phyloP scores from a whole-genome alignment of 2,113 vertebrate species.

The Cavia aperea region DNA sequence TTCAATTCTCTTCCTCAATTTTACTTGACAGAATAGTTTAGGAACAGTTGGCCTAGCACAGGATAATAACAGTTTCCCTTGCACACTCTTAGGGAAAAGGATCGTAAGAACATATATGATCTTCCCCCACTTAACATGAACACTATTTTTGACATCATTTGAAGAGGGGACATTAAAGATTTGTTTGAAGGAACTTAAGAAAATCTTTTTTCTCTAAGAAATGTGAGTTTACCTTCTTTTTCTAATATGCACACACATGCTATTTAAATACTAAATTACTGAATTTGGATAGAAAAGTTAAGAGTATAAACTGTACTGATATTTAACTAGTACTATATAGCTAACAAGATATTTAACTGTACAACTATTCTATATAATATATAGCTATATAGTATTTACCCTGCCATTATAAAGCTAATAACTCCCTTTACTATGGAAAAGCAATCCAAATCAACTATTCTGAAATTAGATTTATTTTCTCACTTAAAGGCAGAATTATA shows the following conservation, averaged over 20 bases:
- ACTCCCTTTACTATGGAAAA: constrained; percentile 41
- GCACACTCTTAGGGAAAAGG: neutral
- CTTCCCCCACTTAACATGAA: neutral
- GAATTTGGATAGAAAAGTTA: constrained; percentile 24
- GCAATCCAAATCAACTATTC: neutral
- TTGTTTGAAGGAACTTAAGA: constrained; percentile 38
- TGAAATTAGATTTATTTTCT: constrained; percentile 36
- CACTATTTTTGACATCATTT: neutral
- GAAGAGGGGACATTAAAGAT: neutral
- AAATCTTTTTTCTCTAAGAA: neutral
- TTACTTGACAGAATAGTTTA: constrained; percentile 8
- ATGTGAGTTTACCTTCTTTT: neutral
- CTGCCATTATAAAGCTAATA: neutral
- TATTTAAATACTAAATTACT: neutral
- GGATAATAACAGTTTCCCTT: neutral
- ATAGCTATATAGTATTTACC: constrained; percentile 10
- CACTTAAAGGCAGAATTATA: constrained; percentile 24
- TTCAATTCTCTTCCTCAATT: neutral
- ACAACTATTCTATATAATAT: neutral
- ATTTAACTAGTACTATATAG: neutral
- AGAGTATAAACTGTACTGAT: neutral
- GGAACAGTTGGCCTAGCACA: neutral
- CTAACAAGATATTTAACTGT: neutral
- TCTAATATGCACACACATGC: neutral
- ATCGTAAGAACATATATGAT: neutral